Conservation (phyloP, 1,140 invertebrate species). For the Anoplophora glabripennis region DNA sequence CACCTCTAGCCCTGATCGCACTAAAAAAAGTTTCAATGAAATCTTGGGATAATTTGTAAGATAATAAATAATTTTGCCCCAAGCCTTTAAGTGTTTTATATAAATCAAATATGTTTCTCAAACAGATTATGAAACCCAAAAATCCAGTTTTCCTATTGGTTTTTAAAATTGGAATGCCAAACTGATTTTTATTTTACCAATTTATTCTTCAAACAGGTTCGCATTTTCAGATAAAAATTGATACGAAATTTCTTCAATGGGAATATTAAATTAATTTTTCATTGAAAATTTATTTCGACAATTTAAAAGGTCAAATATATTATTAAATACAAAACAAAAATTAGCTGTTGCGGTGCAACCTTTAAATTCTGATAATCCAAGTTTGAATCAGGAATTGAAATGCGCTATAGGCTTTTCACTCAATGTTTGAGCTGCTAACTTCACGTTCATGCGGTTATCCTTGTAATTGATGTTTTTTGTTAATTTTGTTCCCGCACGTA, state of each 20-base stretch:
- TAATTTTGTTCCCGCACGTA: neutral
- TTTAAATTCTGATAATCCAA: slow-evolving; percentile 13
- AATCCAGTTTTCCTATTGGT: too few relatives aligned
- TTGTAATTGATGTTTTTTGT: neutral
- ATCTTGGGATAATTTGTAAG: slow-evolving; percentile 1
- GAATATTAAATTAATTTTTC: neutral
- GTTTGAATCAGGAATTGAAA: neutral
- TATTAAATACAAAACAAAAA: slow-evolving; percentile 22
- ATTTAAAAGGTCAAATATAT: slow-evolving; percentile 26
- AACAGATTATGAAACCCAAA: too few relatives aligned
- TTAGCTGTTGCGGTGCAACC: slow-evolving; percentile 12
- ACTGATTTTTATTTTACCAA: too few relatives aligned
- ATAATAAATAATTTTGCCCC: neutral
- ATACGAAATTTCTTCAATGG: neutral
- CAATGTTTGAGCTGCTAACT: neutral
- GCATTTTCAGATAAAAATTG: too few relatives aligned
- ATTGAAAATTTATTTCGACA: slow-evolving; percentile 18
- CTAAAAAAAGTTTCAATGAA: neutral
- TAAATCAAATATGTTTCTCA: too few relatives aligned
- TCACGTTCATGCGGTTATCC: neutral
- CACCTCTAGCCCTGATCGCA: neutral
- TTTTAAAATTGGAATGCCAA: too few relatives aligned
- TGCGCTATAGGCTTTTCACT: too few relatives aligned
- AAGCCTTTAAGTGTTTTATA: too few relatives aligned
- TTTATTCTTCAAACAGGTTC: too few relatives aligned